A percentile compares a stretch with the other conserved stretches of the same genome.
Conservation (phyloP, 2,797 vertebrate genomes). For the Gymnopithys bicolor region DNA sequence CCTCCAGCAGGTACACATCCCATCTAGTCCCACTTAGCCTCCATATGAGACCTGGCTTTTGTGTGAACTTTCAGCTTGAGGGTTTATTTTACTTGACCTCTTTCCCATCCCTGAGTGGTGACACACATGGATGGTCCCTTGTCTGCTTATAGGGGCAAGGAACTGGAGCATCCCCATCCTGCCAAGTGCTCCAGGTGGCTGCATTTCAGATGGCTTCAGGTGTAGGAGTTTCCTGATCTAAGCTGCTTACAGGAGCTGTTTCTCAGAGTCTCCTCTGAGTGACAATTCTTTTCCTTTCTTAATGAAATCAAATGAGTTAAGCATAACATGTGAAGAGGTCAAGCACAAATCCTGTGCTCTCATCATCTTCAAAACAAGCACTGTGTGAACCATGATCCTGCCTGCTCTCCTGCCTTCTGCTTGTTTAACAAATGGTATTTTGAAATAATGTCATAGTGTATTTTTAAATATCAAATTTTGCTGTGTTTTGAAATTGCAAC, state of each 20-base stretch:
- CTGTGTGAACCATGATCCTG: not conserved
- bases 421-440: slow-evolving; percentile 46
- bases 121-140: not conserved
- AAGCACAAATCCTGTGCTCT: slow-evolving; percentile 19
- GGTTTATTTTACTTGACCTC: not conserved
- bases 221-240: not conserved
- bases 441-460: slow-evolving; percentile 43
- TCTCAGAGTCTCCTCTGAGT: not conserved
- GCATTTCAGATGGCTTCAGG: not conserved
- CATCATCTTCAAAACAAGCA: not conserved
- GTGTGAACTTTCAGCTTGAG: not conserved
- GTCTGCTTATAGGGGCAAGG: not conserved
- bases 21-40: not conserved
- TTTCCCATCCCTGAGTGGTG: not conserved
- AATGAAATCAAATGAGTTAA: slow-evolving; percentile 12
- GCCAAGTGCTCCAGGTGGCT: not conserved
- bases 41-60: not conserved
- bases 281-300: not conserved
- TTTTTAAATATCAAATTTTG: slow-evolving; percentile 67
- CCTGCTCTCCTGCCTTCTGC: not conserved
- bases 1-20: not conserved
- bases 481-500: slow-evolving; percentile 59
- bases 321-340: slow-evolving; percentile 22
- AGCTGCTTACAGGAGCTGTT: not conserved
- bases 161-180: not conserved